Base-by-base conservation (phyloP, 2,888 invertebrate species). In the Acleris emargana region DNA sequence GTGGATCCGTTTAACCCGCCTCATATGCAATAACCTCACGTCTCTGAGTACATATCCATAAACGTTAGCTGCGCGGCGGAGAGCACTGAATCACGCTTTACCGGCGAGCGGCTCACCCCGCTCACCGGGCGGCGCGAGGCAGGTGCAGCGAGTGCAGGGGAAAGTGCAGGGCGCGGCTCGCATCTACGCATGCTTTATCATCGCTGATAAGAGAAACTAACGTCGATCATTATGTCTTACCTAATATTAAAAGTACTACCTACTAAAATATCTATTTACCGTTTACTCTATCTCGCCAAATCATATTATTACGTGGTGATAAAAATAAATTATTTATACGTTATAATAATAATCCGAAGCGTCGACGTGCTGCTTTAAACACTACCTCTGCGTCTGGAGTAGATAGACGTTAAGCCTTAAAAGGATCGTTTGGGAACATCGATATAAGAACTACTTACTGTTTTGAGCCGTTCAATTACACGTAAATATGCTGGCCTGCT, bases 131-230 rank as follows among this genome's bases (percentile, higher is more conserved):
- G 5, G 25, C 32, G 25, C 83, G 42, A 20, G 50, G 70, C 73
- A 75, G 72, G 74, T 74, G 73, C 71, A 70, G 62, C 71, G 64
- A 67, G 76, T 76, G 76, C 81, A 74, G 82, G 88, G 88, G 90
- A 92, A 91, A 91, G 91, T 89, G 81, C 81, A 83, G 88, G 89
- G 89, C 79, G 89, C 84, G 89, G 86, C 85, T 77, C 75, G 80
- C 75, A 80, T 84, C 82, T 80, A 88, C 87, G 87, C 86, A 88
- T 86, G 88, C 87, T 88, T 89, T 91, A 89, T 89, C 89, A 88
- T 87, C 80, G 74, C 69, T 86, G 91, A 90, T 91, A 90, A 90
- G 89, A 89, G 89, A 90, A 89, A 89, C 86, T 83, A 81, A 80
- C 78, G 64, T 77, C 81, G 81, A 85, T 83, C 80, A 84, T 88